Percentiles rank a stretch among this genome's conserved stretches.
Conservation (phyloP, 2,797 vertebrate genomes). For the Tadarida brasiliensis region DNA sequence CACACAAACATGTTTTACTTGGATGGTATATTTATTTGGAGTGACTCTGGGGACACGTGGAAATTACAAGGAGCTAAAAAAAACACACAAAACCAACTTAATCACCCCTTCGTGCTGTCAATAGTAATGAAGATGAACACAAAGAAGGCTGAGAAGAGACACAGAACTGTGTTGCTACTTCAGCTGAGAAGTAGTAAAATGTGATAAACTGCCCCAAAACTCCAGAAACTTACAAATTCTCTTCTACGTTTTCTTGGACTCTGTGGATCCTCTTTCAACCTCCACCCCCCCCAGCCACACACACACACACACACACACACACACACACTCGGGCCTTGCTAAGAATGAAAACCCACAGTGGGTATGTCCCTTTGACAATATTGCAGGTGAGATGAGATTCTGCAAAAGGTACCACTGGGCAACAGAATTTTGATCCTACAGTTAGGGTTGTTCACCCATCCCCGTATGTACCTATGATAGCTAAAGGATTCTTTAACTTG, state of each 20-base stretch:
- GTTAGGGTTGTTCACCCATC: neutral
- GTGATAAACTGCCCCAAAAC: neutral
- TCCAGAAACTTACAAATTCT: neutral
- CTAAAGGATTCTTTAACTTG: neutral
- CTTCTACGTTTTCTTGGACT: neutral
- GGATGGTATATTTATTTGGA: neutral
- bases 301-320: fast-evolving
- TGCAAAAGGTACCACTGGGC: neutral
- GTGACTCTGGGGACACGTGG: neutral
- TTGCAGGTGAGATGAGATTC: neutral
- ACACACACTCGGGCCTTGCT: neutral
- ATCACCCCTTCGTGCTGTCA: neutral
- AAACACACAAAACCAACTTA: neutral
- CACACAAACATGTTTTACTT: neutral
- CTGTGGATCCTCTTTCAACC: neutral
- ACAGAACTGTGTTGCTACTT: neutral
- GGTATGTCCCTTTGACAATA: neutral
- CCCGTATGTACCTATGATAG: neutral
- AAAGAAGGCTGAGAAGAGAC: neutral
- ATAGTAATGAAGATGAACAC: neutral
- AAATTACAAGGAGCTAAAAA: neutral
- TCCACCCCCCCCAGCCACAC: fast-evolving
- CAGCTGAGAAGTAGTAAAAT: neutral
- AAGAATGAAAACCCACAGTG: neutral
- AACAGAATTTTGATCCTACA: neutral